Evolutionary conservation across 1,140 invertebrate species (phyloP).

Genomic region (Drosophila mayri): DNA sequence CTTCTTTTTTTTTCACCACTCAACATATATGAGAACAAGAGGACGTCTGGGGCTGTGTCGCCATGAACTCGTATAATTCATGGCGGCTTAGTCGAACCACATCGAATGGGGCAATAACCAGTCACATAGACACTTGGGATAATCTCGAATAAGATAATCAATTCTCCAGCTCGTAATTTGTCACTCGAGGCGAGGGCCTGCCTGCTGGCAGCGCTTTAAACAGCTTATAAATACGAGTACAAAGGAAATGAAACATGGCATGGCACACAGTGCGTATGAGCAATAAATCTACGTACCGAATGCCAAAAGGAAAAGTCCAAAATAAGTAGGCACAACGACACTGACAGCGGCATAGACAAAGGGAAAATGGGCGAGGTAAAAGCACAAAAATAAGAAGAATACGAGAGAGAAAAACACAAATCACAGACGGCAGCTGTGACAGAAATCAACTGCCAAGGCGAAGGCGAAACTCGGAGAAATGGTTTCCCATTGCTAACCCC

Average conservation of each 20-base stretch:
- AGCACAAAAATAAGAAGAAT: neutral
- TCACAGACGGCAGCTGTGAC: constrained; percentile 75
- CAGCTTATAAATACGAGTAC: constrained; percentile 54
- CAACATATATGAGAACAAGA: neutral
- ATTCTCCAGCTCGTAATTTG: constrained; percentile 56
- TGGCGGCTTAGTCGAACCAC: constrained; percentile 46
- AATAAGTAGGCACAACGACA: constrained; percentile 42
- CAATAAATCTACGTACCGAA: constrained; percentile 64
- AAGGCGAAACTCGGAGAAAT: constrained; percentile 48
- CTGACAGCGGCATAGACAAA: constrained; percentile 20
- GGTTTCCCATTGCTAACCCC: constrained; percentile 2
- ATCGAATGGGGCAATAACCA: constrained; percentile 53
- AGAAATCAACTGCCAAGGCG: constrained; percentile 76
- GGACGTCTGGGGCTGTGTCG: constrained; percentile 15
- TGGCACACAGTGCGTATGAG: constrained; percentile 65
- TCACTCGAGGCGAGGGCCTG: constrained; percentile 29
- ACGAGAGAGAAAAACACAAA: constrained; percentile 50
- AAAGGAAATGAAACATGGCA: constrained; percentile 51
- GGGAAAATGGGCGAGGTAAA: constrained; percentile 6
- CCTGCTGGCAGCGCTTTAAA: constrained; percentile 48
- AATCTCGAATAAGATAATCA: constrained; percentile 57
- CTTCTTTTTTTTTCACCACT: neutral
- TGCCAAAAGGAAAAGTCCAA: constrained; percentile 39
- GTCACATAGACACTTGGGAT: constrained; percentile 47
- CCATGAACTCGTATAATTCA: constrained; percentile 46